These are phyloP conservation scores for Coturnix japonica DNA, from an alignment of 2,113 vertebrate genomes.

Conservation along the genomic window DNA sequence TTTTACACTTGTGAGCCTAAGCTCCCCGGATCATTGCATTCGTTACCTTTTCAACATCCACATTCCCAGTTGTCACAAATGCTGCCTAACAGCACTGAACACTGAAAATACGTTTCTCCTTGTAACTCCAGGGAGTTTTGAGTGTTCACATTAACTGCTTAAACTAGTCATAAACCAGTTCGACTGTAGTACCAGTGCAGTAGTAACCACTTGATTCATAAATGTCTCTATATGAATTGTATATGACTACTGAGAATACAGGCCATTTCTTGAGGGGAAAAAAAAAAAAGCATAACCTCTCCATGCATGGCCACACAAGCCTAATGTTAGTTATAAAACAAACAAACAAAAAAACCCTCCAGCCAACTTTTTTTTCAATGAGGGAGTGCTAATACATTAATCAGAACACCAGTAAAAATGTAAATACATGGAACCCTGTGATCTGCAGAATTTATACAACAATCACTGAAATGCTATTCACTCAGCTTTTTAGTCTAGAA, in stretches of 20 bases:
- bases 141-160: conserved; percentile 11
- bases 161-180: neutral
- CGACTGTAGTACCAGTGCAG: neutral
- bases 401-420: neutral
- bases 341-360: neutral
- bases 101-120: conserved; percentile 31
- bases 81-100: neutral
- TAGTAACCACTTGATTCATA: neutral
- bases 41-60: conserved; percentile 62
- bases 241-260: neutral
- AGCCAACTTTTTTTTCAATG: neutral
- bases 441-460: neutral
- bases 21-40: conserved; percentile 44
- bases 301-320: neutral
- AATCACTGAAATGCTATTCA: neutral
- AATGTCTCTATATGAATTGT: neutral
- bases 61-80: conserved; percentile 36
- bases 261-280: neutral
- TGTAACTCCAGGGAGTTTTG: conserved; percentile 6
- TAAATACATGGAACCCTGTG: accelerated
- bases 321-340: neutral
- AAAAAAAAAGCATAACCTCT: neutral
- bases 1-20: conserved; percentile 53
- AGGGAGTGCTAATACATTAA: neutral
- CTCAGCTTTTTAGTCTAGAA: neutral